Conservation (phyloP, 1,140 invertebrate genomes). For the Liolophura sinensis region DNA sequence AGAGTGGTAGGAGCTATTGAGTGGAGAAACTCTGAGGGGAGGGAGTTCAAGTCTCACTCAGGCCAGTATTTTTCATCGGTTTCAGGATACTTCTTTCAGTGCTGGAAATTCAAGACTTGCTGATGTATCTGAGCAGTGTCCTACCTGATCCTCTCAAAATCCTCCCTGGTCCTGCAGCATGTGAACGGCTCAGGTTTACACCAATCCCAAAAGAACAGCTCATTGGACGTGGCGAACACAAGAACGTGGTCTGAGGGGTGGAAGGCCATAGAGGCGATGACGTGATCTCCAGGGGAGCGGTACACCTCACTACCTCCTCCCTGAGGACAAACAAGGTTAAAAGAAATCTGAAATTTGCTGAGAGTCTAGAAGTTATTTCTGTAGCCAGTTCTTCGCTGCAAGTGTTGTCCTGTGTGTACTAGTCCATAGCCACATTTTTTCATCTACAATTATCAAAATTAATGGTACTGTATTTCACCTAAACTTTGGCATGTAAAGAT, state of each 20-base stretch:
- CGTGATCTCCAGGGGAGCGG: constrained; percentile 69
- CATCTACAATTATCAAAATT: no score
- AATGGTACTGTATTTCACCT: no score
- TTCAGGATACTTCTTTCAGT: neutral
- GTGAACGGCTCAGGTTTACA: constrained; percentile 76
- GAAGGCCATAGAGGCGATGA: constrained; percentile 85
- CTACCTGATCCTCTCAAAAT: constrained; percentile 61
- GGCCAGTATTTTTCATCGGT: neutral
- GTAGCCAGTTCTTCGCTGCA: no score
- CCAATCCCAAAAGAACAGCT: constrained; percentile 91
- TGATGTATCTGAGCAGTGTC: constrained; percentile 61
- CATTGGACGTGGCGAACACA: constrained; percentile 83
- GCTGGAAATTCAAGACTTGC: neutral
- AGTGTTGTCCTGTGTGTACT: no score
- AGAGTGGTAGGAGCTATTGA: no score
- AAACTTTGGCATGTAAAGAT: no score
- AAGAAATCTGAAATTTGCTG: no score
- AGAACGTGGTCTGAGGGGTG: constrained; percentile 81
- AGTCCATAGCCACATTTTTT: no score
- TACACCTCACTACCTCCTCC: constrained; percentile 85
- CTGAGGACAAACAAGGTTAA: constrained; percentile 29
- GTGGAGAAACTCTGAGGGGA: no score
- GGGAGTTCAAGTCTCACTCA: neutral
- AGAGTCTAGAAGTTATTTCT: no score
- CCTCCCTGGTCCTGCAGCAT: constrained; percentile 53